Evolutionary conservation across 2,888 invertebrate species (phyloP), one percentile per base, ranked within the genome.

Genomic region (Sinotaia quadrata): DNA sequence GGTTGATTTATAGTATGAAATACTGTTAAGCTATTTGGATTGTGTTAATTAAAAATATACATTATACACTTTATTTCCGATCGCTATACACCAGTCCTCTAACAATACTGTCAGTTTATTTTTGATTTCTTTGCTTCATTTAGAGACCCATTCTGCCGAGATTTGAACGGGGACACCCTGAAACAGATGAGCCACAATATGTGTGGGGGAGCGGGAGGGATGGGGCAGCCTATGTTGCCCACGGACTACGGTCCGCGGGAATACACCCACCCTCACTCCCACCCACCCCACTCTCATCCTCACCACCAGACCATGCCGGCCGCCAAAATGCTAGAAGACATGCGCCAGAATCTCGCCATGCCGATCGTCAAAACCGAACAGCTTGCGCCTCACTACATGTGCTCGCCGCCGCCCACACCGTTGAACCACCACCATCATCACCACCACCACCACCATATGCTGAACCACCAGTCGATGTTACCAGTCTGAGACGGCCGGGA

Each of bases 111-210:
- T n/a, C n/a, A n/a, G n/a, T n/a, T n/a, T n/a, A n/a, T n/a, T n/a
- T n/a, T n/a, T n/a, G n/a, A n/a, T n/a, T n/a, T n/a, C n/a, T 49
- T 2, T 33, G 21, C 54, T 51, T 37, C n/a, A 62, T 56, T 12
- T 66, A 73, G 73, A 37, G 73, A 73, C 27, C 60, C 68, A 18
- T 73, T 68, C 44, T 68, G 69, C 44, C 51, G 73, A n/a, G 70
- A 73, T 12, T 57, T 70, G 49, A 68, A 61, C 66, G 73, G 70
- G 56, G 73, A 73, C 47, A 65, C 60, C 41, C 65, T 70, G 68
- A 73, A 70, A 41, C 70, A 73, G 51, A 70, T 68, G 68, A 68
- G 67, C 56, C 73, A 73, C 51, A 67, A 68, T 21, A 73, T 73
- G 73, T 73, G 70, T 51, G 69, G 69, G 8, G 54, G 69, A 44